Evolutionary conservation across 2,888 invertebrate genomes (phyloP), one percentile per base, ranked within the genome.

Genomic region (Fissipunctia ypsillon): DNA sequence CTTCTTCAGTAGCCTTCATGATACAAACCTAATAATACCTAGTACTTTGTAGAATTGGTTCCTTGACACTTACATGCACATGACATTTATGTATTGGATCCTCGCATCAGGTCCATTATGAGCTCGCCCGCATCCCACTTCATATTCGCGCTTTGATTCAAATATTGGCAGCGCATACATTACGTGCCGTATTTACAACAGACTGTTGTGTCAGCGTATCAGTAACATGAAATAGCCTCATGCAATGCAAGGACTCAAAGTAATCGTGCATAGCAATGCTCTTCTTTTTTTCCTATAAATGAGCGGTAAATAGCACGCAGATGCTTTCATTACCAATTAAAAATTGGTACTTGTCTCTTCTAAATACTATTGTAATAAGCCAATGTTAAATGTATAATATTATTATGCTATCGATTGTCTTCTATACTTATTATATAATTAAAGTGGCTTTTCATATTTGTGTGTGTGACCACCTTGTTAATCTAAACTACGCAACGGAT

Each of bases 111-210:
- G 59, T 63, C 43, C 64, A 77, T 82, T 77, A 69, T 77, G 43
- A 60, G 59, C 60, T 16, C n/a, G 10, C 31, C 63, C 57, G n/a
- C 59, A 31, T 56, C 12, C 25, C n/a, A 50, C 22, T 61, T 57
- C 31, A 64, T 41, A 41, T 67, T 41, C 45, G n/a, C 60, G 28
- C 75, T 35, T 48, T 52, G 35, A 38, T 31, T 43, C 48, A 63
- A 76, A 81, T 76, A 81, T 81, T 81, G 45, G 35, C 35, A 22
- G 9, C 4, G 38, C n/a, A 59, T 52, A 54, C 48, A 63, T n/a
- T 65, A 60, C 48, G n/a, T 56, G 9, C 10, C 10, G 19, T 65
- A 31, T 54, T 50, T 45, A 65, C 28, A 50, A 16, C n/a, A n/a
- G n/a, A n/a, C n/a, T 19, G 0, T 16, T 41, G 41, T 71, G 22